phyloP scores from a whole-genome alignment of 92 coral and sea anemone species.

The Paramuricea clavata region DNA sequence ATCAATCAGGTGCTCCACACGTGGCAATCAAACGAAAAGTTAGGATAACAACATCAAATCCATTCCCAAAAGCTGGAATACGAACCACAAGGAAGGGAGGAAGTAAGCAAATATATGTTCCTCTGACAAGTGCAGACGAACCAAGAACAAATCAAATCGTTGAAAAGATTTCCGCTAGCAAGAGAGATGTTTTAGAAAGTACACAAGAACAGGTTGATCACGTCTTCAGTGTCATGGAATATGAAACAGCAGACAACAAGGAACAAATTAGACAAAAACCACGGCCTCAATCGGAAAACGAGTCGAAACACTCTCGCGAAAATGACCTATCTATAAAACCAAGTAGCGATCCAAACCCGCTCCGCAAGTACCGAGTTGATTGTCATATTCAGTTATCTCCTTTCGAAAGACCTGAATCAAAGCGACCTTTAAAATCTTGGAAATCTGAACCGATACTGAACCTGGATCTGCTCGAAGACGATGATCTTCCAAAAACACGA shows the following conservation, averaged over 20 bases:
- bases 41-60: slow-evolving; percentile 3
- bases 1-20: not conserved
- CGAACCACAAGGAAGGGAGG: not conserved
- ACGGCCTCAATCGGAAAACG: not conserved
- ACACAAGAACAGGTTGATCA: not conserved
- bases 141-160: not conserved
- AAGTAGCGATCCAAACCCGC: not conserved
- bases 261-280: not conserved
- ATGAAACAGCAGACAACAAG: not conserved
- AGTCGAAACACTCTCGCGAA: not conserved
- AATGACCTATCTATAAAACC: not conserved
- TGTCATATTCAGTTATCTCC: slow-evolving; percentile 16
- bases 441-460: slow-evolving; percentile 45
- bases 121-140: not conserved
- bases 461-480: not conserved
- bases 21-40: slow-evolving; percentile 17
- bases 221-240: not conserved
- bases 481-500: not conserved
- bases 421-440: slow-evolving; percentile 10
- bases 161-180: slow-evolving; percentile 26
- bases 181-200: slow-evolving; percentile 24
- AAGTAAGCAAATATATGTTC: not conserved
- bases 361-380: slow-evolving; percentile 37
- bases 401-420: not conserved
- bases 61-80: not conserved